These are phyloP conservation scores for Lycocerus yunnanus DNA, from an alignment of 2,888 invertebrate genomes.

Conservation along the genomic window DNA sequence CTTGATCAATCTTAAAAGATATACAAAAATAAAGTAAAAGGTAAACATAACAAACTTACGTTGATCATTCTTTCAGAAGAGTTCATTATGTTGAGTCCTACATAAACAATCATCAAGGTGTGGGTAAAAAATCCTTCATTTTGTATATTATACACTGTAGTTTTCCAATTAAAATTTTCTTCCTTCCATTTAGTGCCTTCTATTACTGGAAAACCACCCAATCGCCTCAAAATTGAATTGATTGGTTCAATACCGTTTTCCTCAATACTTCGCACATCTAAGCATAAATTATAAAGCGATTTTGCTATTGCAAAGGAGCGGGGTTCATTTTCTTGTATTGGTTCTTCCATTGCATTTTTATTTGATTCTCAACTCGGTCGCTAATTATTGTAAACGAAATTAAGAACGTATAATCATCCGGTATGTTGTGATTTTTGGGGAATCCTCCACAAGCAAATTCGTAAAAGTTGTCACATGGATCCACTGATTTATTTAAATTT, in stretches of 20 bases:
- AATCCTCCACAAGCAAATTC: conserved; percentile 24
- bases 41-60: conserved; percentile 20
- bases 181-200: conserved; percentile 77
- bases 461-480: conserved; percentile 63
- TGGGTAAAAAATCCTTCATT: conserved; percentile 25
- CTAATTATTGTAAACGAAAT: conserved; percentile 9
- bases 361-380: conserved; percentile 6
- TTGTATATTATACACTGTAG: conserved; percentile 18
- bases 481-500: conserved; percentile 67
- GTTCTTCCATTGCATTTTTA: conserved; percentile 10
- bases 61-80: conserved; percentile 28
- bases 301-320: conserved; percentile 6
- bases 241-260: conserved; percentile 75
- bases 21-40: not conserved
- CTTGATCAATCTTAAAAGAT: conserved; percentile 78
- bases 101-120: conserved; percentile 22
- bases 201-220: conserved; percentile 93
- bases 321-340: not conserved
- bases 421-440: not conserved
- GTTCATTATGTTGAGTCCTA: conserved; percentile 31
- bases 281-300: conserved; percentile 67
- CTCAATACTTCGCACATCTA: conserved; percentile 85
- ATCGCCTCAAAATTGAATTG: conserved; percentile 66
- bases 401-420: conserved; percentile 3
- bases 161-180: conserved; percentile 73